Evolutionary conservation across 2,797 vertebrate species (phyloP).

Genomic region (Micropoecilia bifurca): DNA sequence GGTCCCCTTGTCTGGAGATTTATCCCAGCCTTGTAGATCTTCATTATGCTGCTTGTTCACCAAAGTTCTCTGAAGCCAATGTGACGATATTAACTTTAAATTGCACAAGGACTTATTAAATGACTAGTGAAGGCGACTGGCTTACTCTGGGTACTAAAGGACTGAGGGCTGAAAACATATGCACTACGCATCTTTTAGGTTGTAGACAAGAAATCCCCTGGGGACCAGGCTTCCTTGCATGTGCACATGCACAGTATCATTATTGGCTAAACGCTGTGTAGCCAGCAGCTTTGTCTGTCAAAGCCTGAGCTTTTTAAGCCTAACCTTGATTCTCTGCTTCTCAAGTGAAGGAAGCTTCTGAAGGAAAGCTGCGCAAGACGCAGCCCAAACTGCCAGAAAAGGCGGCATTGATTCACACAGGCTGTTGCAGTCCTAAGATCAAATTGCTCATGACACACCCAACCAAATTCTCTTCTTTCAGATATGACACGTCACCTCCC

Average conservation of each 20-base stretch:
- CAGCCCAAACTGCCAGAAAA: constrained; percentile 35
- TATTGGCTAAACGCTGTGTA: constrained; percentile 16
- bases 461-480: constrained; percentile 44
- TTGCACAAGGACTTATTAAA: background rate
- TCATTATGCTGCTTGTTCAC: background rate
- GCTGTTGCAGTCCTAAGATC: constrained; percentile 45
- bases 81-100: background rate
- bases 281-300: constrained; percentile 36
- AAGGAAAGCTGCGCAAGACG: constrained; percentile 31
- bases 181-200: background rate
- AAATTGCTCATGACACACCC: constrained; percentile 50
- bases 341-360: constrained; percentile 24
- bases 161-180: background rate
- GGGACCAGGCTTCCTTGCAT: constrained; percentile 4
- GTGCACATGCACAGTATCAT: constrained; percentile 10
- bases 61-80: background rate
- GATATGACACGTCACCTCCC: constrained; percentile 37
- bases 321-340: constrained; percentile 37
- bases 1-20: background rate
- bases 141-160: background rate
- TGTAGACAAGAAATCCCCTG: constrained; percentile 1
- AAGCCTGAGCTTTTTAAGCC: constrained; percentile 35
- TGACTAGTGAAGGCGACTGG: background rate
- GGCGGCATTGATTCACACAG: constrained; percentile 39
- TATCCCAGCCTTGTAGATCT: background rate